Conservation (phyloP, 2,797 vertebrate genomes). For the Coreius guichenoti region DNA sequence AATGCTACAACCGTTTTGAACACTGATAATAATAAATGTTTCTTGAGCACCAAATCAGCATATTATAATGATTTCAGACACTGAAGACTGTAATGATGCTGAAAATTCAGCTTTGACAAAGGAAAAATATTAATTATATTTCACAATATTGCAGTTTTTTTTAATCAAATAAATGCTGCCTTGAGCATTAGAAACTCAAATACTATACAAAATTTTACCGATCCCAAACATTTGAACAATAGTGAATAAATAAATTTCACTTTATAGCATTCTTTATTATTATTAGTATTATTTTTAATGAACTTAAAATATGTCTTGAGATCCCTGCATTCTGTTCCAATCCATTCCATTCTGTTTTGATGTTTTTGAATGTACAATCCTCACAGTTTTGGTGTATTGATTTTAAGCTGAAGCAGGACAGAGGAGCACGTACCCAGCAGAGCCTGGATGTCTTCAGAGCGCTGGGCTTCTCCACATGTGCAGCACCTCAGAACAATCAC, state of each 20-base stretch:
- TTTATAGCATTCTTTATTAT: not conserved
- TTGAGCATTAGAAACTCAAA: too few relatives aligned
- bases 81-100: not conserved
- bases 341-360: not conserved
- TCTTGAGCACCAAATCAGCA: not conserved
- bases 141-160: not conserved
- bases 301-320: not conserved
- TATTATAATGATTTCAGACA: not conserved
- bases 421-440: conserved; percentile 84
- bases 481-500: conserved; percentile 95
- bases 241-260: not conserved
- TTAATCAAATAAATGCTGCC: not conserved
- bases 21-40: not conserved
- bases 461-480: conserved; percentile 85
- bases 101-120: not conserved
- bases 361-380: not conserved
- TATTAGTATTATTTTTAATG: not conserved
- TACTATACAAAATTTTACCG: too few relatives aligned
- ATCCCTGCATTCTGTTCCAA: not conserved
- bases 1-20: not conserved
- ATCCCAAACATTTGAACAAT: not conserved
- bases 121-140: not conserved
- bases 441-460: conserved; percentile 87
- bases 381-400: not conserved
- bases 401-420: conserved; percentile 2